These are phyloP conservation scores for Sebastes schlegelii DNA, from an alignment of 2,113 vertebrate genomes.

Conservation along the genomic window DNA sequence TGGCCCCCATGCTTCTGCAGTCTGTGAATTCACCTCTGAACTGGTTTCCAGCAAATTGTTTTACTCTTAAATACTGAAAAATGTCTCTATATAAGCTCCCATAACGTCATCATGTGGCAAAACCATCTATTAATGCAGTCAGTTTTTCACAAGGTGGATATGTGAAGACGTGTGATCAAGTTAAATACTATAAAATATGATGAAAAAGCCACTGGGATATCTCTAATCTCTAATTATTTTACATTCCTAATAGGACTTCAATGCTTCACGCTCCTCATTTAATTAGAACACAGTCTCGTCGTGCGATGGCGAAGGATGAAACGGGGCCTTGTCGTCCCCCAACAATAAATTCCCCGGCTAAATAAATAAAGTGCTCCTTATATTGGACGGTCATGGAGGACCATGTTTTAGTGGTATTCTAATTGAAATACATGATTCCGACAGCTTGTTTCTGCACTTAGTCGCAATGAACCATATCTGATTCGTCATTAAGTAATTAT, in stretches of 20 bases:
- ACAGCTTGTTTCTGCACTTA: constrained; percentile 91
- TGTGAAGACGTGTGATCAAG: background rate
- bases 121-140: too few species aligned
- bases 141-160: background rate
- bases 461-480: constrained; percentile 96
- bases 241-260: constrained; percentile 34
- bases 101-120: background rate
- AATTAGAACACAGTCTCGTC: constrained; percentile 62
- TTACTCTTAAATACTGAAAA: background rate
- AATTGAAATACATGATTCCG: constrained; percentile 94
- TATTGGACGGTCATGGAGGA: constrained; percentile 88
- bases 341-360: constrained; percentile 88
- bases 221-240: constrained; percentile 24
- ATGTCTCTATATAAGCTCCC: background rate
- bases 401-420: constrained; percentile 90
- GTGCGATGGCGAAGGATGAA: constrained; percentile 42
- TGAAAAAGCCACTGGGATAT: background rate
- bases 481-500: constrained; percentile 99
- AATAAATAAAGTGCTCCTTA: constrained; percentile 91
- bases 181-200: background rate
- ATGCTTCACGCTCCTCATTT: constrained; percentile 34
- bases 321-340: constrained; percentile 6
- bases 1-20: too few species aligned
- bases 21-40: too few species aligned
- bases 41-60: background rate